Evolutionary conservation across 2,113 vertebrate genomes (phyloP).

Genomic region (Penelope pileata): DNA sequence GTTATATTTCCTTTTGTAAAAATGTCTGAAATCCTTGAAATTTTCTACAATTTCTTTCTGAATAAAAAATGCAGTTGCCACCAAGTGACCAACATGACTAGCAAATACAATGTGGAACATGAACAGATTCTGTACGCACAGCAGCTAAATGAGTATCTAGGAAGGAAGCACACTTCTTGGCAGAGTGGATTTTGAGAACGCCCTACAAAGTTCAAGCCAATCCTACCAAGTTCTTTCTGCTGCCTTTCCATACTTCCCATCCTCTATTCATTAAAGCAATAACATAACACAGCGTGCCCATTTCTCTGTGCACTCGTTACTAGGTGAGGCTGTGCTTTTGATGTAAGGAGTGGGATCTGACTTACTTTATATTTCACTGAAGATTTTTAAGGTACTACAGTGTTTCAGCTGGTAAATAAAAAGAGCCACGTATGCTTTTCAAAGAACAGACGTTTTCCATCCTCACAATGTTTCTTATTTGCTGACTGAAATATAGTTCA

Average conservation of each 20-base stretch:
- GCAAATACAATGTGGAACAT: neutral
- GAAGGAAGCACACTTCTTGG: neutral
- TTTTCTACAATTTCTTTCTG: neutral
- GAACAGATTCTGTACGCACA: neutral
- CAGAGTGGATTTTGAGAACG: neutral
- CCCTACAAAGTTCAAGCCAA: neutral
- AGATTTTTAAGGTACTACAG: neutral
- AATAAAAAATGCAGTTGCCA: neutral
- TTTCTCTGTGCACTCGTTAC: neutral
- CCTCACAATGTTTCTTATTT: neutral
- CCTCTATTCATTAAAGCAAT: neutral
- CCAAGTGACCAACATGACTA: neutral
- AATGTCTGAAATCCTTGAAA: neutral
- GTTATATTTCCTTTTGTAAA: neutral
- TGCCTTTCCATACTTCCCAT: neutral
- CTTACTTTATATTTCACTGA: neutral
- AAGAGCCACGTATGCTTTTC: neutral
- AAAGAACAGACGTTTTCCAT: neutral
- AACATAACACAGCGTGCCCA: neutral
- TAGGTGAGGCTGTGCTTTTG: neutral
- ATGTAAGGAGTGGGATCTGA: neutral
- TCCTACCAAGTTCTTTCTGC: neutral
- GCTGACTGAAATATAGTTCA: neutral
- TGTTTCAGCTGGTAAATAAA: slow-evolving; percentile 15
- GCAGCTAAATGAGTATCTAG: neutral